Evolutionary conservation across 2,888 invertebrate genomes (phyloP).

Genomic region (Lepidocyrtinus sp.): DNA sequence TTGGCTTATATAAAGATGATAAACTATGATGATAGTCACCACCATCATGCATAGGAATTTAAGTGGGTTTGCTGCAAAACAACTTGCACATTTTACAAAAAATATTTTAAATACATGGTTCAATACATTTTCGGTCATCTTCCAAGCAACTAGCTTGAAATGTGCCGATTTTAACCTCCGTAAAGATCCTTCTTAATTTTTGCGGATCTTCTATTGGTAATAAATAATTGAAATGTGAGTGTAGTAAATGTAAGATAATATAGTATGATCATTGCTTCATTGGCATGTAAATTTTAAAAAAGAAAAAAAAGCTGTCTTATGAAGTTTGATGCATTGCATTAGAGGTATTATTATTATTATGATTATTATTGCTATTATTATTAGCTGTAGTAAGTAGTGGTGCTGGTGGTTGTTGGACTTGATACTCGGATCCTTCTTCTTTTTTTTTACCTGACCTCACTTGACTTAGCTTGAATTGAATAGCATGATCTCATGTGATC

Average conservation of each 20-base stretch:
- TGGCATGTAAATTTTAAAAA: slow-evolving; percentile 30
- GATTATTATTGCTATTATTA: slow-evolving; percentile 25
- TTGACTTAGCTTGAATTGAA: slow-evolving; percentile 48
- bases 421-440: slow-evolving; percentile 23
- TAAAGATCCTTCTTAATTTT: not conserved
- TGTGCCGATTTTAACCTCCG: not conserved
- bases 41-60: slow-evolving; percentile 4
- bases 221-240: slow-evolving; percentile 11
- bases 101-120: slow-evolving; percentile 10
- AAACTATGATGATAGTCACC: slow-evolving; percentile 2
- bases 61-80: slow-evolving; percentile 10
- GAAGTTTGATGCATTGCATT: slow-evolving; percentile 39
- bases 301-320: slow-evolving; percentile 29
- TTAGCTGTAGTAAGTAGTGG: slow-evolving; percentile 30
- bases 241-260: slow-evolving; percentile 13
- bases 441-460: slow-evolving; percentile 42
- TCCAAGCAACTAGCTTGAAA: not conserved
- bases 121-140: slow-evolving; percentile 7
- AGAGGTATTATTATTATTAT: slow-evolving; percentile 28
- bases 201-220: slow-evolving; percentile 3
- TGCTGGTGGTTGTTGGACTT: slow-evolving; percentile 18
- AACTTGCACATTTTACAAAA: slow-evolving; percentile 8
- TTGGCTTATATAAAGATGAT: not conserved
- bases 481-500: slow-evolving; percentile 19
- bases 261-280: slow-evolving; percentile 9